Percentiles rank a stretch among this genome's conserved stretches.
These are phyloP conservation scores for Alfaro cultratus DNA, from an alignment of 2,797 vertebrate species.

Conservation along the genomic window DNA sequence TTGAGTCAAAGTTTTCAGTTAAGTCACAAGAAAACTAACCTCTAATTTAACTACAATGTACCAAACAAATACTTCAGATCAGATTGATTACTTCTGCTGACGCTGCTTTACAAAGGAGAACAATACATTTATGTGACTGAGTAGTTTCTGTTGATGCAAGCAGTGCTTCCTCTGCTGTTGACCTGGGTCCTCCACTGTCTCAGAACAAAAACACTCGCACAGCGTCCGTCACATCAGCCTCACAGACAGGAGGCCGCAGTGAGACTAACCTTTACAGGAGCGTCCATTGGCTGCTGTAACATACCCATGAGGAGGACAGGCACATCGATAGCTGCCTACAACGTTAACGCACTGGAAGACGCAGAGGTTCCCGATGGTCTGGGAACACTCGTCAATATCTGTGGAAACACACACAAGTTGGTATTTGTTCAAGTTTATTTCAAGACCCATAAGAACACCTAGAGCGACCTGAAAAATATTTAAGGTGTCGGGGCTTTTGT, in stretches of 20 bases:
- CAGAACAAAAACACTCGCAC: not conserved
- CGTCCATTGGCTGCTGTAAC: conserved; percentile 87
- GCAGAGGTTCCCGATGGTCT: conserved; percentile 89
- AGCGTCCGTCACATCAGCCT: not conserved
- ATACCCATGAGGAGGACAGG: conserved; percentile 90
- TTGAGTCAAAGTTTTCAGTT: not conserved
- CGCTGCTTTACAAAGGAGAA: not conserved
- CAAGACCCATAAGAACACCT: not conserved
- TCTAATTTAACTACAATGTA: not conserved
- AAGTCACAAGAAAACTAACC: not conserved
- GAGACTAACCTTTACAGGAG: conserved; percentile 88
- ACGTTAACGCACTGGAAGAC: conserved; percentile 92
- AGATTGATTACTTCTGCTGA: not conserved
- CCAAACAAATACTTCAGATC: not conserved
- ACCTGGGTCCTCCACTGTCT: not conserved
- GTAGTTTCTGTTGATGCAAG: not conserved
- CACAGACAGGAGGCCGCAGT: not conserved
- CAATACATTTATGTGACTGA: not conserved
- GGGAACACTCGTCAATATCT: conserved; percentile 95
- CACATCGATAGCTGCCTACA: conserved; percentile 91
- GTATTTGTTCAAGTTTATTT: not conserved
- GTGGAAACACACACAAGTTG: conserved; percentile 22
- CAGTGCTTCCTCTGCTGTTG: not conserved
- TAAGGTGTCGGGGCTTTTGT: not conserved
- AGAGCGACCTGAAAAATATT: not conserved